Conservation (phyloP, 1,140 invertebrate species). For the Psilanteris sp. region DNA sequence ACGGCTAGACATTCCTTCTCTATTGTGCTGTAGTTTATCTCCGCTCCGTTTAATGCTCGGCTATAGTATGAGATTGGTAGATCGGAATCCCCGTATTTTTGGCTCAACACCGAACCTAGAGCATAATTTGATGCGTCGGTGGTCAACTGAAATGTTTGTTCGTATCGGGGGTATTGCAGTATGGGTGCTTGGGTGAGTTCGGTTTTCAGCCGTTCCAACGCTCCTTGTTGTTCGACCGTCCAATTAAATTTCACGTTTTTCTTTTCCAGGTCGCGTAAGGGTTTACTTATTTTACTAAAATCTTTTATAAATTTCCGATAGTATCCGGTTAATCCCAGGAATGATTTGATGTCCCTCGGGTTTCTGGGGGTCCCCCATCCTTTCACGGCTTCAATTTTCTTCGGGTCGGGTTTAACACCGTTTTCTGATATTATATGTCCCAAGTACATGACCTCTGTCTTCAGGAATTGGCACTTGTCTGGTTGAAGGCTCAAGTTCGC, state of each 20-base stretch:
- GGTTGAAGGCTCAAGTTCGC: neutral
- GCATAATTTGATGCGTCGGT: constrained; percentile 73
- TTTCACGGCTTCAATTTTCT: neutral
- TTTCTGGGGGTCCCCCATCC: neutral
- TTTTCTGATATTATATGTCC: neutral
- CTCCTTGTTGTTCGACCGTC: constrained; percentile 56
- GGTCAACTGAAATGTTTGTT: constrained; percentile 69
- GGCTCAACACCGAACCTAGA: constrained; percentile 70
- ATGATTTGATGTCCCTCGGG: constrained; percentile 71
- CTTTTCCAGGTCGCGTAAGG: constrained; percentile 67
- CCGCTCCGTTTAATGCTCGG: constrained; percentile 38
- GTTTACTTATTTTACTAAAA: constrained; percentile 65
- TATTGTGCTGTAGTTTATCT: constrained; percentile 66
- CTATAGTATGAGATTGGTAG: constrained; percentile 69
- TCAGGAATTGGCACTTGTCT: neutral
- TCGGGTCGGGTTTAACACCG: constrained; percentile 29
- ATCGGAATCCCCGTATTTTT: constrained; percentile 62
- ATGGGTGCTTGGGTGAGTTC: constrained; percentile 67
- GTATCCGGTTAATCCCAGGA: constrained; percentile 71
- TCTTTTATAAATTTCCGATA: constrained; percentile 72
- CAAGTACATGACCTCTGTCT: neutral
- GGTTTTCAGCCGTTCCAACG: constrained; percentile 66
- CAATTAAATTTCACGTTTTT: constrained; percentile 60
- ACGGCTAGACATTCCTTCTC: constrained; percentile 71
- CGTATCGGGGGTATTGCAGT: constrained; percentile 70